Evolutionary conservation across 2,888 invertebrate species (phyloP).

Genomic region (Eudasyphora cyanicolor): DNA sequence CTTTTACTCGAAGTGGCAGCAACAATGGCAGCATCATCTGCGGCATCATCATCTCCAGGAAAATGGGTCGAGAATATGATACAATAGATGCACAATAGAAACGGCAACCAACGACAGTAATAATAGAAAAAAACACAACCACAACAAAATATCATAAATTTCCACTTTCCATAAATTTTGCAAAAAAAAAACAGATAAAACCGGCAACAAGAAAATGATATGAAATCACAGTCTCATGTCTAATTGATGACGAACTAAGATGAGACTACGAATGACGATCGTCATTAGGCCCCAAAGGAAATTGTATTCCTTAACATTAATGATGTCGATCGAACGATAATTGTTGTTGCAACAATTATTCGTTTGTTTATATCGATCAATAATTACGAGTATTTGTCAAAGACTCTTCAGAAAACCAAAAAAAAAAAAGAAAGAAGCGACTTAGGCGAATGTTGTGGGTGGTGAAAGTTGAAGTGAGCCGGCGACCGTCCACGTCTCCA

Average conservation of each 20-base stretch:
- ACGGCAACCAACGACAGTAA: background rate
- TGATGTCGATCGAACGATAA: background rate
- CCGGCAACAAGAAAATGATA: constrained; percentile 29
- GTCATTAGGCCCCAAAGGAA: background rate
- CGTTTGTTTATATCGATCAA: constrained; percentile 48
- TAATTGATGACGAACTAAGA: constrained; percentile 3
- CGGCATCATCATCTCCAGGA: no score
- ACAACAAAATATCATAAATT: constrained; percentile 23
- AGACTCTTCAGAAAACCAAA: constrained; percentile 32
- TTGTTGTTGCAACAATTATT: constrained; percentile 6
- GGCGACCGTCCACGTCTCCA: constrained; percentile 2
- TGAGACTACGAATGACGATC: background rate
- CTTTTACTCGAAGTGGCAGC: constrained; percentile 53
- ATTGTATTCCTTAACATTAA: background rate
- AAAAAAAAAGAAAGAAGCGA: constrained; percentile 25
- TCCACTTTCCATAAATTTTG: constrained; percentile 36
- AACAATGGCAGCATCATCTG: no score
- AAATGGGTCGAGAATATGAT: constrained; percentile 41
- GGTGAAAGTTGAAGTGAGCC: constrained; percentile 61
- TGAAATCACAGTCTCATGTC: constrained; percentile 17
- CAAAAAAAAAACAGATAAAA: background rate
- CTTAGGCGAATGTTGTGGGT: constrained; percentile 61
- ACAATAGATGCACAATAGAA: constrained; percentile 36
- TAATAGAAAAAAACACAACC: background rate
- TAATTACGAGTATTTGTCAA: constrained; percentile 65